phyloP scores from a whole-genome alignment of 2,888 invertebrate genomes.

The Andrena fulva region DNA sequence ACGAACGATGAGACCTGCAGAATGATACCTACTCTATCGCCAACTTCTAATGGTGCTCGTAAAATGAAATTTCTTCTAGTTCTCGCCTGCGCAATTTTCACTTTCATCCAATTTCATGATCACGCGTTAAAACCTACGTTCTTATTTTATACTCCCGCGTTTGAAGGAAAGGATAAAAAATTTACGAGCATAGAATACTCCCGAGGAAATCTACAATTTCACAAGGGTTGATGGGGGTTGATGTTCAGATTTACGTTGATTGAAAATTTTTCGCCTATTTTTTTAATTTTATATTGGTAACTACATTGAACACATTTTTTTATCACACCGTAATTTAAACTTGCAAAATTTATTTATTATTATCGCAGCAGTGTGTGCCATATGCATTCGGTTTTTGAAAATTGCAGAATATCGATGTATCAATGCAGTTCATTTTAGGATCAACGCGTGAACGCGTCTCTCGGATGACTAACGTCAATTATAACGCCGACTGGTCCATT shows the following conservation, averaged over 20 bases:
- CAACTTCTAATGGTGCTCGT: neutral
- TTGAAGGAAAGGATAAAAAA: too few species aligned
- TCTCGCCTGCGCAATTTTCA: neutral
- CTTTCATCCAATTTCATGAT: neutral
- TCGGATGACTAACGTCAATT: constrained; percentile 24
- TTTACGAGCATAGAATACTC: too few species aligned
- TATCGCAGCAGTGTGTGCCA: neutral
- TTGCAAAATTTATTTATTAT: neutral
- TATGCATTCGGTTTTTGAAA: neutral
- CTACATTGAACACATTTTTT: neutral
- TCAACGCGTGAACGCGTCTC: neutral
- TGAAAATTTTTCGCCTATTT: too few species aligned
- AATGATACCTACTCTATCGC: neutral
- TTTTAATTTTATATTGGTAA: too few species aligned
- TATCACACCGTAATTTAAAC: neutral
- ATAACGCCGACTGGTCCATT: constrained; percentile 19
- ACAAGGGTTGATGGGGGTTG: too few species aligned
- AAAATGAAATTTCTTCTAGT: neutral
- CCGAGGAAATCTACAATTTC: too few species aligned
- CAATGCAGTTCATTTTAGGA: neutral
- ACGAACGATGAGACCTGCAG: neutral
- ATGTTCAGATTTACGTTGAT: too few species aligned
- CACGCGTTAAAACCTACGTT: too few species aligned
- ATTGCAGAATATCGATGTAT: neutral
- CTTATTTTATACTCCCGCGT: too few species aligned